Evolutionary conservation across 2,113 vertebrate genomes (phyloP).

Genomic region (Cynoglossus semilaevis): DNA sequence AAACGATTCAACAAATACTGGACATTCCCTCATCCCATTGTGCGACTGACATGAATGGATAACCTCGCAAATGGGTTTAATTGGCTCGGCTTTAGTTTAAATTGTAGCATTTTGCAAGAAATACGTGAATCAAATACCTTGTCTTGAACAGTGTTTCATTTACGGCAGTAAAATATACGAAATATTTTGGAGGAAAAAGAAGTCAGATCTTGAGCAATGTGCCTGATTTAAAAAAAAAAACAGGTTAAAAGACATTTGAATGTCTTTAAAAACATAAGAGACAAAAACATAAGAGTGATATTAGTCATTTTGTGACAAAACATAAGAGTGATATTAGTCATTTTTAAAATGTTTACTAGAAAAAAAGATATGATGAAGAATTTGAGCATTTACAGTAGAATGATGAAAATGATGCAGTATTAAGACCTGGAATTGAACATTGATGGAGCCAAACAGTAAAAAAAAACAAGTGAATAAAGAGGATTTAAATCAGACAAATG

Average conservation of each 20-base stretch:
- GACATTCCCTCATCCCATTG: constrained; percentile 5
- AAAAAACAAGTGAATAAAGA: no score
- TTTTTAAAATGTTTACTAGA: no score
- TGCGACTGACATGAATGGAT: neutral
- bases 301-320: neutral
- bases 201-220: constrained; percentile 25
- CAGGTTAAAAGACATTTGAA: neutral
- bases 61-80: constrained; percentile 21
- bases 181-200: constrained; percentile 41
- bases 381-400: no score
- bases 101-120: constrained; percentile 56
- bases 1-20: constrained; percentile 27
- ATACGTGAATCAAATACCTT: constrained; percentile 38
- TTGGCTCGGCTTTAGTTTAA: constrained; percentile 56
- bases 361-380: no score
- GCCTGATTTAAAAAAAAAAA: no score
- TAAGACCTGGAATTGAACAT: no score
- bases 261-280: neutral
- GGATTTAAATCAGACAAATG: no score
- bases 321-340: no score
- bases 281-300: constrained; percentile 3
- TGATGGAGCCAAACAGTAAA: no score
- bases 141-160: constrained; percentile 50
- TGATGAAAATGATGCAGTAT: no score
- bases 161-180: constrained; percentile 51